These are phyloP conservation scores for Hyles vespertilio DNA, from an alignment of 1,140 invertebrate genomes.

Conservation along the genomic window DNA sequence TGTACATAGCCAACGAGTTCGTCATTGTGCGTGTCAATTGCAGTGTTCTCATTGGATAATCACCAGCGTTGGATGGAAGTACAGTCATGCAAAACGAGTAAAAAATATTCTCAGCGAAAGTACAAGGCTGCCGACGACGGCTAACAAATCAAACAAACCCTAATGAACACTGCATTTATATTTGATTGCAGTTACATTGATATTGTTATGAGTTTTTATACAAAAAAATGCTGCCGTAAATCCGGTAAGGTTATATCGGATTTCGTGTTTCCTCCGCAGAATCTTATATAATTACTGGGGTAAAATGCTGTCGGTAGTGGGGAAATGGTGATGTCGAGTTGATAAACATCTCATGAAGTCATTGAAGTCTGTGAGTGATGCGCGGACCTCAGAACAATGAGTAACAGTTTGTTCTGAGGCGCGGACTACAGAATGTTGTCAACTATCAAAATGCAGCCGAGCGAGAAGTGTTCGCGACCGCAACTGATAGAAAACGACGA, in stretches of 20 bases:
- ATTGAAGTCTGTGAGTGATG: slow-evolving; percentile 4
- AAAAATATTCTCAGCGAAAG: slow-evolving; percentile 42
- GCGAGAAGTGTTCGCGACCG: slow-evolving; percentile 62
- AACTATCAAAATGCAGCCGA: slow-evolving; percentile 42
- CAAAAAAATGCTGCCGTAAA: no score
- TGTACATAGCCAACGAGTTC: slow-evolving; percentile 27
- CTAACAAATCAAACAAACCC: no score
- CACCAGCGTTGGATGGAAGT: slow-evolving; percentile 22
- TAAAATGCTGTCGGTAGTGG: no score
- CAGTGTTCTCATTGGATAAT: slow-evolving; percentile 53
- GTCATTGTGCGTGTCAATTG: slow-evolving; percentile 54
- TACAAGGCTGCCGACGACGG: slow-evolving; percentile 33
- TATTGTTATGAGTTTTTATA: no score
- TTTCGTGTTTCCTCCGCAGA: no score
- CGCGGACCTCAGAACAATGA: no score
- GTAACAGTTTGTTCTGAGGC: no score
- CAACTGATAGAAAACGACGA: slow-evolving; percentile 69
- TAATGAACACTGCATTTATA: no score
- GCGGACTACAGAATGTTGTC: slow-evolving; percentile 13
- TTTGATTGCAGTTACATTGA: no score
- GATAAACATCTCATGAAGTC: slow-evolving; percentile 6
- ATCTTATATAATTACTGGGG: no score
- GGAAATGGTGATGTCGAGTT: neutral
- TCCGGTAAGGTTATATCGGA: no score
- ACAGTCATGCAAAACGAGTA: slow-evolving; percentile 33